Conservation (phyloP, 2,797 vertebrate species). For the Hipposideros larvatus region DNA sequence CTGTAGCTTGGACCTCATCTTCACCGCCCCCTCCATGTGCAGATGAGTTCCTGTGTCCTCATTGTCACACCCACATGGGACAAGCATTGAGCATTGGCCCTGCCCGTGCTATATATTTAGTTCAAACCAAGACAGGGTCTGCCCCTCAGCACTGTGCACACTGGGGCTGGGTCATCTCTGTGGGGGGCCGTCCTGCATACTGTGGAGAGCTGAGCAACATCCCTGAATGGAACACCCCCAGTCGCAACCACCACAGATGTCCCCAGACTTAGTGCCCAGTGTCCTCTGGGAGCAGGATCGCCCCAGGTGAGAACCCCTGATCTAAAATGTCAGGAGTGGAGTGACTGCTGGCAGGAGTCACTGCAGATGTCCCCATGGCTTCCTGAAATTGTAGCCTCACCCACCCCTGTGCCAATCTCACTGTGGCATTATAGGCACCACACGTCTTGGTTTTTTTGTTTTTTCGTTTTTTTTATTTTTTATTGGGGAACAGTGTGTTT, state of each 20-base stretch:
- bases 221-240: not conserved
- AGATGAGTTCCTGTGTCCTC: not conserved
- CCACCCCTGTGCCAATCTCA: not conserved
- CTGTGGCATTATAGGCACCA: rapidly evolving
- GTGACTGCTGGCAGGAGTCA: not conserved
- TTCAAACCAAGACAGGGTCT: not conserved
- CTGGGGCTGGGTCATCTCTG: not conserved
- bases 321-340: not conserved
- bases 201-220: not conserved
- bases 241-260: not conserved
- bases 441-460: not conserved
- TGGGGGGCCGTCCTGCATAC: no score
- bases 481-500: no score
- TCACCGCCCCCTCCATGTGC: rapidly evolving
- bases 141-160: not conserved
- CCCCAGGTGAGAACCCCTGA: not conserved
- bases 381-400: not conserved
- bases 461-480: no score
- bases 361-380: not conserved
- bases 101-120: not conserved
- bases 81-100: not conserved
- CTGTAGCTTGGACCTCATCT: not conserved
- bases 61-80: rapidly evolving
- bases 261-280: rapidly evolving
- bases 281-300: not conserved